These are phyloP conservation scores for Apamea sordens DNA, from an alignment of 2,888 invertebrate species.

Conservation along the genomic window DNA sequence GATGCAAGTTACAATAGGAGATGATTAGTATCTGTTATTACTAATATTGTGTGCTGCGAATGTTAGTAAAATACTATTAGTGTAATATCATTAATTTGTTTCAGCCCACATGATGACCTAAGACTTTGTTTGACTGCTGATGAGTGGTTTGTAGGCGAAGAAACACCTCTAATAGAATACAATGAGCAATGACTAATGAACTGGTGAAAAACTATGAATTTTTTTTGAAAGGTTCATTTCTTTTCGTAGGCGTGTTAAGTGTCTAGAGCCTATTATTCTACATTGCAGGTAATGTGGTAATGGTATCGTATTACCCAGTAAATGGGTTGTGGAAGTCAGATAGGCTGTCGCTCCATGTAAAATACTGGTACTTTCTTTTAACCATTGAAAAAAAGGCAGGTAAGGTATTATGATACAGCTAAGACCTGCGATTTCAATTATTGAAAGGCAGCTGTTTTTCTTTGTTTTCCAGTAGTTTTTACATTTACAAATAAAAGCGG, in stretches of 20 bases:
- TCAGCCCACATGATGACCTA: constrained; percentile 41
- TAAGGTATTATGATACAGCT: not conserved
- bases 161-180: not conserved
- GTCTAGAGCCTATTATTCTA: no score
- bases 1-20: constrained; percentile 40
- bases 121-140: constrained; percentile 30
- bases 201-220: not conserved
- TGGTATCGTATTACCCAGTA: no score
- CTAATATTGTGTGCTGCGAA: constrained; percentile 28
- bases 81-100: constrained; percentile 49
- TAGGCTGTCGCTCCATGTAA: no score
- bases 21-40: constrained; percentile 54
- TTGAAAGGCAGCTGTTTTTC: not conserved
- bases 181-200: constrained; percentile 14
- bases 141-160: constrained; percentile 35
- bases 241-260: not conserved
- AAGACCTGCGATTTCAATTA: not conserved
- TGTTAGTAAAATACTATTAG: constrained; percentile 43
- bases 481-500: not conserved
- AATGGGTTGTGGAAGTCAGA: no score
- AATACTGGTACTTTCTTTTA: not conserved
- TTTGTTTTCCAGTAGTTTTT: not conserved
- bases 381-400: not conserved
- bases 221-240: not conserved
- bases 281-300: not conserved